These are phyloP conservation scores for Gyrodactylus salaris DNA, from an alignment of 1,140 invertebrate genomes.

Conservation along the genomic window DNA sequence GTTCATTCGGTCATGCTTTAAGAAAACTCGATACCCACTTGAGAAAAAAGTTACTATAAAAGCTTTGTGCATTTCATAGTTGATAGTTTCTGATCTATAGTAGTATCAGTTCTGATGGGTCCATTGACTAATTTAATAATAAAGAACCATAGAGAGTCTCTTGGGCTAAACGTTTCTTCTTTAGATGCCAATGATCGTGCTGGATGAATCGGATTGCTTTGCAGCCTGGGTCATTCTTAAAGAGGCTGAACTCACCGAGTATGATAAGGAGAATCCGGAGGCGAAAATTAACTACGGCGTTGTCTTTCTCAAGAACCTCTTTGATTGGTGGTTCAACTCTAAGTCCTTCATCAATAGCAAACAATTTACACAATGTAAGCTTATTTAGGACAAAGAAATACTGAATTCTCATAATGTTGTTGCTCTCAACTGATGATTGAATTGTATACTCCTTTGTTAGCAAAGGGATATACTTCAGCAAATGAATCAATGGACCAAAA, in stretches of 20 bases:
- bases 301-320: conserved; percentile 54
- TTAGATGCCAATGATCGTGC: conserved; percentile 57
- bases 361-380: neutral
- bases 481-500: neutral
- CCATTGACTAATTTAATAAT: too few species aligned
- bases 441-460: conserved; percentile 20
- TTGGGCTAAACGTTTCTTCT: too few species aligned
- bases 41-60: too few species aligned
- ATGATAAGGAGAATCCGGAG: conserved; percentile 9
- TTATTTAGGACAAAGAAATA: neutral
- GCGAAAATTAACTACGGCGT: conserved; percentile 64
- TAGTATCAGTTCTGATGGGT: too few species aligned
- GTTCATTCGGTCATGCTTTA: too few species aligned
- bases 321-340: conserved; percentile 60
- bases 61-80: too few species aligned
- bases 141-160: too few species aligned
- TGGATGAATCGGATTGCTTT: conserved; percentile 89
- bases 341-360: neutral
- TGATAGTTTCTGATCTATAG: too few species aligned
- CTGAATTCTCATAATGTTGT: conserved; percentile 30
- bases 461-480: neutral
- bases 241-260: conserved; percentile 43
- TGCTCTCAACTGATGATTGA: conserved; percentile 88
- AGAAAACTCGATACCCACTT: too few species aligned
- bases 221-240: conserved; percentile 85